Percentiles rank a stretch among this genome's conserved stretches.
Conservation (phyloP, 2,888 invertebrate species). For the Campopleginae sp. region DNA sequence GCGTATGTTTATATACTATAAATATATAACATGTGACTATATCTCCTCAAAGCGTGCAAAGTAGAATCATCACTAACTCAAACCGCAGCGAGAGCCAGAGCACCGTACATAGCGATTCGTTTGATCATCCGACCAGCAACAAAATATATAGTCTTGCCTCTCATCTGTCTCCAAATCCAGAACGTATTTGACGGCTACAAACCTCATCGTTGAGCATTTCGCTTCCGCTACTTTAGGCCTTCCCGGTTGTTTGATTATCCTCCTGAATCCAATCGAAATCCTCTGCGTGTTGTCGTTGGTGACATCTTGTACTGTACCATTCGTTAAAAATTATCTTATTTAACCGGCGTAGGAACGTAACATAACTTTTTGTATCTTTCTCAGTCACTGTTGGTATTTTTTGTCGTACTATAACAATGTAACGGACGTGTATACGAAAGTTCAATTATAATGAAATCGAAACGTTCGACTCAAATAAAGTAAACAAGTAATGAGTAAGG, state of each 20-base stretch:
- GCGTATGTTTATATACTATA: constrained; percentile 2
- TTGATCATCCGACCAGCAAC: constrained; percentile 56
- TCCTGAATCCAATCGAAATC: constrained; percentile 17
- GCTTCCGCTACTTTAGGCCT: not conserved
- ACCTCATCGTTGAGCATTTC: constrained; percentile 36
- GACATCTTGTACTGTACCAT: not conserved
- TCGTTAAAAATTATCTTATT: not conserved
- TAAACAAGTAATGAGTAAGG: no score
- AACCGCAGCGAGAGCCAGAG: constrained; percentile 53
- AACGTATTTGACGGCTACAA: constrained; percentile 17
- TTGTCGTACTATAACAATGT: no score
- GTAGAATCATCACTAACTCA: constrained; percentile 38
- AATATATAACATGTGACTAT: not conserved
- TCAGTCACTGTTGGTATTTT: no score
- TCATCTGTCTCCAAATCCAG: constrained; percentile 11
- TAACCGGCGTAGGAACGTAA: no score
- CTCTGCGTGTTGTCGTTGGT: not conserved
- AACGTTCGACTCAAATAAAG: no score
- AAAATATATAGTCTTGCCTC: constrained; percentile 29
- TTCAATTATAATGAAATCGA: no score
- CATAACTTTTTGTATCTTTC: no score
- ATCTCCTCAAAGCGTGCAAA: constrained; percentile 46
- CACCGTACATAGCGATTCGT: constrained; percentile 33
- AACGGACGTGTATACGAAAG: no score
- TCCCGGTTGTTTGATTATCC: constrained; percentile 41